A percentile compares a stretch with the other conserved stretches of the same genome.
Evolutionary conservation across 2,888 invertebrate genomes (phyloP).

Genomic region (Odontocerum albicorne): DNA sequence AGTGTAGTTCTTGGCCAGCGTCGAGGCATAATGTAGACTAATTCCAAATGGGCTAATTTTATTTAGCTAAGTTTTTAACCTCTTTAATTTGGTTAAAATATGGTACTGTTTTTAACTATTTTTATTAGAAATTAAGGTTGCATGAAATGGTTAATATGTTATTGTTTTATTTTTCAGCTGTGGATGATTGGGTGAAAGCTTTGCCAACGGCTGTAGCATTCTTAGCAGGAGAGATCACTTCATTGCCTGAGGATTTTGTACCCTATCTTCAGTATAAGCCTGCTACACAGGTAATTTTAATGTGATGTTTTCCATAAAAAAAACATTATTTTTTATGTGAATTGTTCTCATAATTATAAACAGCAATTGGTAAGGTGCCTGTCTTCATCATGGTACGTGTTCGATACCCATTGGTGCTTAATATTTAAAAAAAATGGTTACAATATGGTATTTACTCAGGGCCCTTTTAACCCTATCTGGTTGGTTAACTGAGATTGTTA

Average conservation of each 20-base stretch:
- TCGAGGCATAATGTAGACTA: no score
- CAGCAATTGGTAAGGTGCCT: no score
- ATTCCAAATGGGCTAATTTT: background rate
- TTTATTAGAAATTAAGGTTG: background rate
- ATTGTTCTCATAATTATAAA: no score
- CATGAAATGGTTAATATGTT: background rate
- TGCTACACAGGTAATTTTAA: conserved; percentile 59
- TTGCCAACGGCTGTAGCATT: conserved; percentile 81
- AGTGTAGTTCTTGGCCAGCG: background rate
- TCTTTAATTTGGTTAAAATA: background rate
- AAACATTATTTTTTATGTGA: no score
- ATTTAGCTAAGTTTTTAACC: background rate
- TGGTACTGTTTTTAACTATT: background rate
- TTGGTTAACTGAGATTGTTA: no score
- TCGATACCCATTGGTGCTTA: no score
- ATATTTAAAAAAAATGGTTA: no score
- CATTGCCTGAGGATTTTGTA: conserved; percentile 83
- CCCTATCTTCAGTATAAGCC: conserved; percentile 85
- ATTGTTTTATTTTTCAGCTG: conserved; percentile 43
- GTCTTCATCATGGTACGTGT: no score
- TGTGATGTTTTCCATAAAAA: no score
- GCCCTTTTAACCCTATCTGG: no score
- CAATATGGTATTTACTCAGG: no score
- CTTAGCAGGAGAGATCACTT: conserved; percentile 70
- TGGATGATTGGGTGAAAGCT: conserved; percentile 73